A percentile compares a stretch with the other conserved stretches of the same genome.
Conservation (phyloP, 2,888 invertebrate species). For the Trissonchulus sp. region DNA sequence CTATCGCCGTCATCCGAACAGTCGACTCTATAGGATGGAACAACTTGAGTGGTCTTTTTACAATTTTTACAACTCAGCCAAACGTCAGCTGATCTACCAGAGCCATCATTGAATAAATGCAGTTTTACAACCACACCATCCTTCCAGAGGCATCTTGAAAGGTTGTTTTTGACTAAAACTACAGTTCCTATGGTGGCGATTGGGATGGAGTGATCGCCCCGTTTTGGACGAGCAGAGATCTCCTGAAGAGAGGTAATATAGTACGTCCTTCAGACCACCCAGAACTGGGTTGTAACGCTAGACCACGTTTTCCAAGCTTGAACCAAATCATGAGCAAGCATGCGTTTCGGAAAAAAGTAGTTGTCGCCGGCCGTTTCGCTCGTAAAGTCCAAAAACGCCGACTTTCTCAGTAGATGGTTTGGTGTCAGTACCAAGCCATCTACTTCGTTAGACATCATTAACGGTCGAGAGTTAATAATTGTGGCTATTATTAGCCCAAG, state of each 20-base stretch:
- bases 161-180: conserved; percentile 10
- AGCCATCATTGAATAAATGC: no score
- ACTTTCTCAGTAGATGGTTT: neutral
- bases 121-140: neutral
- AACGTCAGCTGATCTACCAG: no score
- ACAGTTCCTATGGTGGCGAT: neutral
- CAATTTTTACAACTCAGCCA: no score
- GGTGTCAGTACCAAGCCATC: no score
- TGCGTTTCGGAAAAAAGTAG: neutral
- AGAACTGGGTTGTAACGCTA: neutral
- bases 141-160: neutral
- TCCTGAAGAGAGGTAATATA: neutral
- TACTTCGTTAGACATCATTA: neutral
- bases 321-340: neutral
- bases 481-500: no score
- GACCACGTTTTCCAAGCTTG: neutral
- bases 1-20: no score
- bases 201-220: neutral
- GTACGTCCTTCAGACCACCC: neutral
- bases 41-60: no score
- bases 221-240: neutral
- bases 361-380: neutral
- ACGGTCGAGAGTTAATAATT: conserved; percentile 9
- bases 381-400: neutral
- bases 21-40: no score